Base-by-base conservation (phyloP, 2,888 invertebrate species). In the Loripinus fragilis region DNA sequence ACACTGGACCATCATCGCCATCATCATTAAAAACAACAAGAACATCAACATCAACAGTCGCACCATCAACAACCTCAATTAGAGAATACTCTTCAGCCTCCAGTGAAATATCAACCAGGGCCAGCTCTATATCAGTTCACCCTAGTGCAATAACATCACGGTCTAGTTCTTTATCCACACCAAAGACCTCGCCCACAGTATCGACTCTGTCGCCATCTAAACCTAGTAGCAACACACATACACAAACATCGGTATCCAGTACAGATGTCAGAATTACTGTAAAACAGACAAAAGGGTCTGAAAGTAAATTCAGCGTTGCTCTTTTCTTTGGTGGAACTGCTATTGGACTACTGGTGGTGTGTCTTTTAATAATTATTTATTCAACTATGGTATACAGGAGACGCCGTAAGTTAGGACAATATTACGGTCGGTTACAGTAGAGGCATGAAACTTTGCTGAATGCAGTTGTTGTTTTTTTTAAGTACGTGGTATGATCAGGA, bases 281-380 rank as follows among this genome's bases (percentile, higher is more conserved):
- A 20, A 20, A 3, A 15, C 7, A 45, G 17, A 3, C 45, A 12
- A 45, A 33, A 7, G 33, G 60, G 15, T 10, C 30, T 33, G 20
- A n/a, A 25, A 52, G 52, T 10, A 23, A 33, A 17, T 60, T 60
- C 17, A 60, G 60, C 33, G 60, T 30, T 17, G 60, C 33, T 3
- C 33, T 60, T 10, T 60, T 60, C n/a, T 60, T 60, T 20, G 60
- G 60, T 12, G 60, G 60, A 60, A 60, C n/a, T 2, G 60, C 33
- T 20, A 23, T 33, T 17, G 60, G 60, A 33, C 33, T 60, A 1
- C 3, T 33, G 33, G 5, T 60, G 20, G 33, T 60, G 3, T 33
- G 30, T 33, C 3, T 33, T 60, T 2, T 28, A 10, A 2, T 60
- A 1, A 33, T 60, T 5, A 2, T 20, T 10, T 60, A 60, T 33